These are phyloP conservation scores for Scolopax bukidnonensis DNA, from an alignment of 2,797 vertebrate genomes.

Conservation along the genomic window DNA sequence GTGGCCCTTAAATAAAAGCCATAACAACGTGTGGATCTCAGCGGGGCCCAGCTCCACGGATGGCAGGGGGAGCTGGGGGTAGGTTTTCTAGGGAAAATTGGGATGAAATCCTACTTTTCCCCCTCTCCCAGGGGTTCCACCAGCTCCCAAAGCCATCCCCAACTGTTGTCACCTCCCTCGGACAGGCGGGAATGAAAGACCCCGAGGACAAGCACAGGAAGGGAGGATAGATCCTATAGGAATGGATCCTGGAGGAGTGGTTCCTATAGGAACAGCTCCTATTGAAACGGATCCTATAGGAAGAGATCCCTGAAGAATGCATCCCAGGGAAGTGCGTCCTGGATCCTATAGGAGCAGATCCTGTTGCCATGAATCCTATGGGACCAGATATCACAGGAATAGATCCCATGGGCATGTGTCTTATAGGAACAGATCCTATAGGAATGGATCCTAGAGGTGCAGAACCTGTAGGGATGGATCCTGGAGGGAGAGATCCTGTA, in stretches of 20 bases:
- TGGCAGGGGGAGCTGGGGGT: too few species aligned
- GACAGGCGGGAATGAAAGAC: neutral
- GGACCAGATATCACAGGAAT: neutral
- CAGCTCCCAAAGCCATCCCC: fast-evolving
- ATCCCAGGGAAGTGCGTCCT: neutral
- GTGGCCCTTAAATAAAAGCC: neutral
- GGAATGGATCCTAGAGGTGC: neutral
- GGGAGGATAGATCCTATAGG: neutral
- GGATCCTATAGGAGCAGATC: neutral
- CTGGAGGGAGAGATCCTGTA: neutral
- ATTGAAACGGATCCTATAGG: neutral
- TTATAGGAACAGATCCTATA: too few species aligned
- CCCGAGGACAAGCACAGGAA: fast-evolving
- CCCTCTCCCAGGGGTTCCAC: neutral
- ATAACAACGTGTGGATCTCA: neutral
- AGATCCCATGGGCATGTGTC: neutral
- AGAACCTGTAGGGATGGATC: neutral
- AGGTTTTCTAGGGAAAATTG: neutral
- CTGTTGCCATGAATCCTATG: neutral
- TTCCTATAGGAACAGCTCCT: neutral
- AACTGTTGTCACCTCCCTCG: neutral
- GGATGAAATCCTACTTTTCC: neutral
- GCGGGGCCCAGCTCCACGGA: fast-evolving
- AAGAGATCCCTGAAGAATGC: neutral
- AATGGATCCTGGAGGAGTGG: too few species aligned